phyloP scores from a whole-genome alignment of 2,888 invertebrate species.

The Omphaloscelis lunosa region DNA sequence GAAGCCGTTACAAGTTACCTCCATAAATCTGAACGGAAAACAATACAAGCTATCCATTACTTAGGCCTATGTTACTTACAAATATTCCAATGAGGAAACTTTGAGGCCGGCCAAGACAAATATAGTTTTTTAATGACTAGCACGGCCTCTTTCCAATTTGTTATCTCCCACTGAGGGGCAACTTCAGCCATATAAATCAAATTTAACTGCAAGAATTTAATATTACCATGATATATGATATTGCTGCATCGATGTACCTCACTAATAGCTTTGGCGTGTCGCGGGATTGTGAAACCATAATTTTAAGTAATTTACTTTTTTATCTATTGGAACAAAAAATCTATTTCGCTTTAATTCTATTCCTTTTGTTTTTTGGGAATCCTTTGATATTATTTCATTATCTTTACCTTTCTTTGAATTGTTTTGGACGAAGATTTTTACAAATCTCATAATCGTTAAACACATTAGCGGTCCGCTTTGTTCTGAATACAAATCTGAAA shows the following conservation, averaged over 20 bases:
- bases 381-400: conserved; percentile 57
- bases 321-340: conserved; percentile 29
- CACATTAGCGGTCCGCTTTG: conserved; percentile 57
- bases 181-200: conserved; percentile 79
- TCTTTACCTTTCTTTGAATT: conserved; percentile 46
- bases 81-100: conserved; percentile 88
- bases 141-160: conserved; percentile 80
- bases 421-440: conserved; percentile 40
- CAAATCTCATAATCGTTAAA: conserved; percentile 62
- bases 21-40: conserved; percentile 89
- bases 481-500: conserved; percentile 59
- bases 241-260: conserved; percentile 63
- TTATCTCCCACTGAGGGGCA: conserved; percentile 74
- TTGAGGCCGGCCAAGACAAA: conserved; percentile 80
- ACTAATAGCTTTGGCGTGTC: conserved; percentile 48
- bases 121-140: conserved; percentile 88
- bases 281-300: conserved; percentile 28
- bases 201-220: conserved; percentile 72
- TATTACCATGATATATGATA: conserved; percentile 65
- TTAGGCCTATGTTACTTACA: conserved; percentile 84
- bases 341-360: conserved; percentile 24
- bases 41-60: conserved; percentile 89
- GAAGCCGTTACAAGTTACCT: conserved; percentile 90
- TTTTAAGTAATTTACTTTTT: conserved; percentile 48
- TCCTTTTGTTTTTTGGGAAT: conserved; percentile 40